Evolutionary conservation across 2,888 invertebrate genomes (phyloP), one percentile per base, ranked within the genome.

Genomic region (Sinentomon sp.): DNA sequence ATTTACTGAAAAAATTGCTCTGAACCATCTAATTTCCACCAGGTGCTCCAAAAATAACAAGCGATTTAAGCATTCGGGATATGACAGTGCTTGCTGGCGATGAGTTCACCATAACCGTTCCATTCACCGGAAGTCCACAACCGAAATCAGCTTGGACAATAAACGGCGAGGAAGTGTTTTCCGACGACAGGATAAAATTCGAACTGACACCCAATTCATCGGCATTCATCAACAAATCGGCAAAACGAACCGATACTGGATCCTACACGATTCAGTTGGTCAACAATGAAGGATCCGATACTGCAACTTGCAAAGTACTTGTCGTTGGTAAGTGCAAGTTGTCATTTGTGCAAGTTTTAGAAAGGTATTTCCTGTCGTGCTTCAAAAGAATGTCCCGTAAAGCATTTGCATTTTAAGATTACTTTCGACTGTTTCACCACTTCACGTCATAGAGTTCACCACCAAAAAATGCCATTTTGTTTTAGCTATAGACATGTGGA

Each of bases 41-140:
- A 55, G 59, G 59, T 54, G 71, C 78, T 32, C 92, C 92, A 1
- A 83, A 74, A 58, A 83, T 92, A 47, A 82, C 83, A 9, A 77
- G 82, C 32, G 87, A 89, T 50, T 61, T 85, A 41, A 78, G 78
- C 47, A 77, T 85, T 41, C 63, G 83, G 12, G 87, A 92, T 49
- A 78, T 92, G 63, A 74, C 78, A 10, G 87, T 87, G 13, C 78
- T 83, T 47, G 87, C 85, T 35, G 89, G 89, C 18, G 83, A 92
- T 54, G 82, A 83, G 50, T 83, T 92, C 56, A 82, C 75, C 45
- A 82, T 94, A 44, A 80, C 78, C 16, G 87, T 97, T 31, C 97
- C 97, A 18, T 97, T 75, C 55, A 73, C 73, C 42, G 78, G 76
- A 41, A 77, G 76, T 50, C 94, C 89, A 2, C 68, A 68, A 43